phyloP scores from a whole-genome alignment of 23 tunicate species.

The Trididemnum clinides region DNA sequence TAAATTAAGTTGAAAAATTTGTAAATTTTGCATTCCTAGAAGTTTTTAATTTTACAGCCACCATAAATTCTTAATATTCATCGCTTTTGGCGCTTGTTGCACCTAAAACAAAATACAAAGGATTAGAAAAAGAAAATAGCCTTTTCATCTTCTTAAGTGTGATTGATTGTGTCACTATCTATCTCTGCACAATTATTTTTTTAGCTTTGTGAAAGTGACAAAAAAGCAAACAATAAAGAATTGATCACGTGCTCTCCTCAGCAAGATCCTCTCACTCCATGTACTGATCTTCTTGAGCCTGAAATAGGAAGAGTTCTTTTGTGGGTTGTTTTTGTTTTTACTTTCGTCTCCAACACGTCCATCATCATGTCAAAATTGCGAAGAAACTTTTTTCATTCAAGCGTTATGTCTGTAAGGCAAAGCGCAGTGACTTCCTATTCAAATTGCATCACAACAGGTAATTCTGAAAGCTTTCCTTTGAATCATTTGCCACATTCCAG shows the following conservation, averaged over 20 bases:
- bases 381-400: background rate
- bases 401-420: background rate
- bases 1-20: background rate
- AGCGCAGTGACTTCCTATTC: no score
- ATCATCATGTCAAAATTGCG: conserved; percentile 38
- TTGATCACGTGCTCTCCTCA: conserved; percentile 54
- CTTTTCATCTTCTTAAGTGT: no score
- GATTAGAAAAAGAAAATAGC: no score
- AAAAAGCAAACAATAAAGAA: background rate
- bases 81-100: no score
- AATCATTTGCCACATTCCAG: background rate
- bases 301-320: conserved; percentile 29
- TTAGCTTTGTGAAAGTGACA: background rate
- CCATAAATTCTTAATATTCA: no score
- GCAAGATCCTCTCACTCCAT: conserved; percentile 73
- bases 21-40: background rate
- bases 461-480: background rate
- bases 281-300: conserved; percentile 65
- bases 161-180: no score
- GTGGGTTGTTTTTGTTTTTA: conserved; percentile 59
- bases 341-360: conserved; percentile 40
- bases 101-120: no score
- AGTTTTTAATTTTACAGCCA: no score
- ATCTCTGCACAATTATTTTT: background rate
- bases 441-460: no score